Base-by-base conservation (phyloP, 2,888 invertebrate genomes). In the Erebia epiphron region DNA sequence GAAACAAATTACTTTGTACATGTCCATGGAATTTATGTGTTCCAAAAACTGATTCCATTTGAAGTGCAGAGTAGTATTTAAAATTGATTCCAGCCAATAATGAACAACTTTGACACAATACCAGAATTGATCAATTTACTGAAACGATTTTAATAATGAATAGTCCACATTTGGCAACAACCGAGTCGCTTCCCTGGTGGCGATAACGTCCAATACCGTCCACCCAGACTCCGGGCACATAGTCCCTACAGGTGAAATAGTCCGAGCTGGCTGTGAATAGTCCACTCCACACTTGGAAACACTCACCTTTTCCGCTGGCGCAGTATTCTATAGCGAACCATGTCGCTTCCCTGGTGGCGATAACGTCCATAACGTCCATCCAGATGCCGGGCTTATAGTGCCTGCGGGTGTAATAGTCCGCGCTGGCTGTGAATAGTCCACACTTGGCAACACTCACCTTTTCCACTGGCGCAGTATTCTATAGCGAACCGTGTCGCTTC, bases 351-450 rank as follows among this genome's bases (percentile, higher is more conserved):
- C 56, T 11, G 54, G 18, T 18, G 18, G 56, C 56, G 21, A 56
- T 21, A 13, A 56, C 26, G 56, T 56, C 56, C 99, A 99, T 99
- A 73, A 99, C 99, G 93, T 99, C 99, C 8, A 96, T 98, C 98
- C 98, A 98, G 75, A 99, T 95, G 77, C 99, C 99, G 76, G 99
- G 99, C 76, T 99, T 92, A 84, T 96, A 98, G 93, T 99, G 99
- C 49, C 99, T 99, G 77, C 99, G 95, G 0, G 97, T 96, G 88
- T 98, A 99, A 90, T 98, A 99, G 1, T 97, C 96, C 0, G 97
- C 96, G 82, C 95, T 97, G 41, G 98, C 98, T 0, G 99, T 64
- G 98, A 95, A 62, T 99, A 95, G 73, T 98, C 97, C 3, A 96
- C 95, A 77, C 98, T 97, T 0, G 99, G 99, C 7, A 62, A 57